Base-by-base conservation (phyloP, 2,888 invertebrate genomes). In the Scaptomyza polygonia region DNA sequence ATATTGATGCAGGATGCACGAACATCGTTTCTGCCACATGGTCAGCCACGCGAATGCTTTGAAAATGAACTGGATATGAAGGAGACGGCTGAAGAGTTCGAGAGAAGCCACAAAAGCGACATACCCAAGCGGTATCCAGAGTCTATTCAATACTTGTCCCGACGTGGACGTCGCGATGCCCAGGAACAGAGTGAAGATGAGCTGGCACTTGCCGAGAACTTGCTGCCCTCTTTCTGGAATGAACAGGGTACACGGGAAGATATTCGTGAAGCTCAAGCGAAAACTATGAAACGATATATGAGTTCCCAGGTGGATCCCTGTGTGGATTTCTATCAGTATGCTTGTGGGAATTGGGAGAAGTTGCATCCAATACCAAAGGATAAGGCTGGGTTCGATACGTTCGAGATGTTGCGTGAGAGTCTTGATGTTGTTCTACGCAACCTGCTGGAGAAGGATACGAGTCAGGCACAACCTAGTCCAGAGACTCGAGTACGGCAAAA, bases 281-380 rank as follows among this genome's bases (percentile, higher is more conserved):
- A 93, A 64, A 94, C 95, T 67, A 96, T 96, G 96, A 93, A 93
- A 73, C 94, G 94, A 58, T 96, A 95, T 81, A 96, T 97, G 96
- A 95, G 97, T 81, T 91, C 90, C 0, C 92, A 92, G 27, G 93
- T 93, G 0, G 94, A 96, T 88, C 97, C 97, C 0, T 97, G 97
- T 88, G 93, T 94, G 5, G 96, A 97, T 89, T 97, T 97, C 89
- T 97, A 96, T 89, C 95, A 96, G 83, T 97, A 95, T 83, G 95
- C 97, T 0, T 97, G 95, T 89, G 97, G 97, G 0, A 96, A 96
- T 83, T 97, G 97, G 97, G 94, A 95, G 32, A 94, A 94, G 52
- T 93, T 95, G 42, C 96, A 97, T 91, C 96, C 96, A 0, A 96
- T 98, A 85, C 98, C 98, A 2, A 95, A 96, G 52, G 97, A 97